Conservation (phyloP, 2,113 vertebrate species). For the Oncorhynchus tshawytscha region DNA sequence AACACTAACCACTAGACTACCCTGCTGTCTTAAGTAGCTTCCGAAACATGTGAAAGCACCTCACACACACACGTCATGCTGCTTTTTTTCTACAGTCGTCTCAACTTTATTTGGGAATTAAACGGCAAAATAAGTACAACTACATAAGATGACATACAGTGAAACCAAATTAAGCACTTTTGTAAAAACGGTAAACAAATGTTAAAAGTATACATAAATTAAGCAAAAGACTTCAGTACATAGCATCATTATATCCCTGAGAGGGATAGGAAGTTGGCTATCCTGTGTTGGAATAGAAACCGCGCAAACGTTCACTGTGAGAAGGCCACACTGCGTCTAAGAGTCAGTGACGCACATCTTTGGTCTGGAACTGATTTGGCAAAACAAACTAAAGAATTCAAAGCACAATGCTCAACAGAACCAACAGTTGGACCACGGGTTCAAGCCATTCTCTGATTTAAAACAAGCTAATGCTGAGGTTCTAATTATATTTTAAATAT, state of each 20-base stretch:
- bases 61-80: no score
- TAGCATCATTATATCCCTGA: neutral
- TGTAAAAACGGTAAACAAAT: neutral
- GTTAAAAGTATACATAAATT: slow-evolving; percentile 14
- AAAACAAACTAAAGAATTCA: slow-evolving; percentile 6
- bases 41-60: no score
- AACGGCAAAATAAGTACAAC: no score
- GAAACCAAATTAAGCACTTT: slow-evolving; percentile 13
- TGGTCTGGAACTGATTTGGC: slow-evolving; percentile 42
- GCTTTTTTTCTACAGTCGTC: no score
- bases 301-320: neutral
- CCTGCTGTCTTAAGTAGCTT: no score
- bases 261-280: neutral
- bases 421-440: neutral
- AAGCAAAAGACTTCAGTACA: neutral
- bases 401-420: neutral
- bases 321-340: neutral
- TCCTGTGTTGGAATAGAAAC: neutral
- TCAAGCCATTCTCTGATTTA: neutral
- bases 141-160: no score
- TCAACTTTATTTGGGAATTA: no score
- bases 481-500: no score
- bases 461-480: no score
- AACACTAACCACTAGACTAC: no score
- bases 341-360: slow-evolving; percentile 12